Percentiles rank a stretch among this genome's conserved stretches.
Conservation (phyloP, 2,888 invertebrate species). For the Hydrotaea diabolus region DNA sequence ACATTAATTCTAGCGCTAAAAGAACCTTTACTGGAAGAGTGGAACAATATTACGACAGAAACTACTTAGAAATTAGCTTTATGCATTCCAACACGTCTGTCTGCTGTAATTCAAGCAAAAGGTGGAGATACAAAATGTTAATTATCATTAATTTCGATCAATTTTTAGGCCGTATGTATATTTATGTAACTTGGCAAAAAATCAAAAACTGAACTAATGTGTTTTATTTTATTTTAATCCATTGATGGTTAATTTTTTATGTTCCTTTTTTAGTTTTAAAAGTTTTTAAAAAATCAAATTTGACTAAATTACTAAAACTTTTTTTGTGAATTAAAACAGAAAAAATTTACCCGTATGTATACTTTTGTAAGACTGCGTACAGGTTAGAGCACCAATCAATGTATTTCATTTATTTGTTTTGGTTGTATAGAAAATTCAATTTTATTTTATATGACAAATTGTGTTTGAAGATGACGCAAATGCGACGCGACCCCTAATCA, state of each 20-base stretch:
- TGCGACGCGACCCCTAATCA: too few species aligned
- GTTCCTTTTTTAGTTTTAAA: too few species aligned
- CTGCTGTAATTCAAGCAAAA: too few species aligned
- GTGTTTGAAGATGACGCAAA: too few species aligned
- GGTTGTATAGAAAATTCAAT: too few species aligned
- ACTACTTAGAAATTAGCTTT: slow-evolving; percentile 3
- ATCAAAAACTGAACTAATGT: background rate
- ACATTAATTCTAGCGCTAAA: slow-evolving; percentile 7
- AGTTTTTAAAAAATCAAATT: background rate
- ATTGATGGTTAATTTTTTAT: too few species aligned
- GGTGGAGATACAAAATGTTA: slow-evolving; percentile 26
- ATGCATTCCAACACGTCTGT: background rate
- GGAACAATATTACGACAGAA: slow-evolving; percentile 4
- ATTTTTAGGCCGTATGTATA: background rate
- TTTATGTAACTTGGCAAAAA: background rate
- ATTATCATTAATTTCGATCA: background rate
- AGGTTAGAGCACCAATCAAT: too few species aligned
- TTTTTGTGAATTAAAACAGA: too few species aligned
- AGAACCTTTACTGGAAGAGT: slow-evolving; percentile 23
- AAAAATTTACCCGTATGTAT: background rate
- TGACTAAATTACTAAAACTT: background rate
- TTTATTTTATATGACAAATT: too few species aligned
- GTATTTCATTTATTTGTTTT: too few species aligned
- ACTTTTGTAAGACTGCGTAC: background rate
- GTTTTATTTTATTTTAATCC: background rate